Percentiles rank a stretch among this genome's conserved stretches.
These are phyloP conservation scores for Chrysolina americana DNA, from an alignment of 2,888 invertebrate species.

Conservation along the genomic window DNA sequence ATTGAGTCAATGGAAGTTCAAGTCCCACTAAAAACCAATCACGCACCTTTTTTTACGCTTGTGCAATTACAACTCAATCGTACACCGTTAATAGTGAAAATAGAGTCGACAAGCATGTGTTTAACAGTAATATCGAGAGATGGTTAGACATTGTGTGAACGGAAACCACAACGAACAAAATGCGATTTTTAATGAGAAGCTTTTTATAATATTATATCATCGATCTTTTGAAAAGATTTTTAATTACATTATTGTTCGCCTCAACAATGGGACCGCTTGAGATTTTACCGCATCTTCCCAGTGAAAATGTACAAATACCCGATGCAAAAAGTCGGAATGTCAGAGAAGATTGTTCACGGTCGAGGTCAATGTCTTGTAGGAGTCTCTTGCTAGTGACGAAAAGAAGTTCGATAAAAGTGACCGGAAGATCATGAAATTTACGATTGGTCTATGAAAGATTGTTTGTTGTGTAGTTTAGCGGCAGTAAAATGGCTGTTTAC, in stretches of 20 bases:
- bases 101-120: neutral
- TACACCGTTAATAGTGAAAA: neutral
- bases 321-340: conserved; percentile 11
- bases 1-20: no score
- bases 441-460: no score
- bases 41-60: neutral
- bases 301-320: conserved; percentile 23
- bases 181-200: conserved; percentile 23
- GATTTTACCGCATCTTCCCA: conserved; percentile 16
- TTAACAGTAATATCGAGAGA: conserved; percentile 13
- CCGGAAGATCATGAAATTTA: no score
- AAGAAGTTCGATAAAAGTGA: no score
- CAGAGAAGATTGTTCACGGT: neutral
- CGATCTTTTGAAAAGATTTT: conserved; percentile 22
- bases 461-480: no score
- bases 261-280: conserved; percentile 25
- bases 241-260: conserved; percentile 27
- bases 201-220: conserved; percentile 31
- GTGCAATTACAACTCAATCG: neutral
- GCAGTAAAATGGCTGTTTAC: no score
- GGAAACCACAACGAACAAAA: conserved; percentile 17
- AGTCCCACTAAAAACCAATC: neutral
- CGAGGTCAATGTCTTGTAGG: neutral
- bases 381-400: no score
- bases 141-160: conserved; percentile 18